A percentile compares a stretch with the other conserved stretches of the same genome.
phyloP scores from a whole-genome alignment of 2,113 vertebrate genomes.

The Laticauda laticaudata region DNA sequence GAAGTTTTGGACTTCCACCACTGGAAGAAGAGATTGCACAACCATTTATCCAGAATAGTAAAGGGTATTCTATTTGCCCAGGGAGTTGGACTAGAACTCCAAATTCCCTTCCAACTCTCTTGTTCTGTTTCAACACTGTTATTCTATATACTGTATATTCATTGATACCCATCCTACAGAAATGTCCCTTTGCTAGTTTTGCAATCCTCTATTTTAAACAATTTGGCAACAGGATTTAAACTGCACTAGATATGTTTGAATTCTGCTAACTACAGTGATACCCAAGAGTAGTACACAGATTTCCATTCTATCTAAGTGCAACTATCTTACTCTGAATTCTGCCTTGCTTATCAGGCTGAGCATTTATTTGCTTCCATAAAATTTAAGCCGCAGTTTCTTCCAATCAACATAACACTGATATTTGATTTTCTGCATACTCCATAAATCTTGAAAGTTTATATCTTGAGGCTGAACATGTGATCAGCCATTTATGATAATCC shows the following conservation, averaged over 20 bases:
- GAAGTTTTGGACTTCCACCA: not conserved
- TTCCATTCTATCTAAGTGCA: not conserved
- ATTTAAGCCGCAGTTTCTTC: not conserved
- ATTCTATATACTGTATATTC: not conserved
- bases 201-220: not conserved
- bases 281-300: not conserved
- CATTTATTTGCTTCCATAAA: constrained; percentile 19
- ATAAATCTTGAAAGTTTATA: not conserved
- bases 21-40: not conserved
- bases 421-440: not conserved
- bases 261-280: not conserved
- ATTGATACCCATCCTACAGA: constrained; percentile 7
- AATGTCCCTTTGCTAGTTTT: rapidly evolving
- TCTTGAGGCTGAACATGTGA: not conserved
- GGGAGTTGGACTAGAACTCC: not conserved
- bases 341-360: constrained; percentile 12
- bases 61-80: not conserved
- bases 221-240: not conserved
- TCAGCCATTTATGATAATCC: not conserved
- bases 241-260: not conserved
- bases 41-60: not conserved
- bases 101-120: not conserved
- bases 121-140: not conserved
- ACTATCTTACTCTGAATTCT: not conserved
- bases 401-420: not conserved